Evolutionary conservation across 2,113 vertebrate genomes (phyloP), one percentile per base, ranked within the genome.

Genomic region (Ginglymostoma cirratum): DNA sequence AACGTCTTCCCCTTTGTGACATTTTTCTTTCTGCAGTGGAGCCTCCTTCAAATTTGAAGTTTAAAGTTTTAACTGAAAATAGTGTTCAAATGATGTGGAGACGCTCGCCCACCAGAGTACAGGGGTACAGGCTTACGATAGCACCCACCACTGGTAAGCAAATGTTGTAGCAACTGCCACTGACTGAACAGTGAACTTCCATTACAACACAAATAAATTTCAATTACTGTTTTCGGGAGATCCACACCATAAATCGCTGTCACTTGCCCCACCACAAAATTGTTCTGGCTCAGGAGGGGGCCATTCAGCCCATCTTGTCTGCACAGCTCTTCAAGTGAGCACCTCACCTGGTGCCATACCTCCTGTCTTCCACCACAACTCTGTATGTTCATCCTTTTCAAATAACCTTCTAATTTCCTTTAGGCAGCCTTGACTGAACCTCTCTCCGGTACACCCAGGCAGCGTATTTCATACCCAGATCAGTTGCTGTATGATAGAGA

Each of bases 71-170:
- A 98, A 98, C 98, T 98, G 98, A 99, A 97, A 98, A 97, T 97
- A 98, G 98, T 96, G 99, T 99, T 97, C 98, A 98, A 97, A 99
- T 99, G 99, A 97, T 97, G 96, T 99, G 99, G 99, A 98, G 96
- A 96, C 97, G 97, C 92, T 98, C 99, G 76, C 96, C 65, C 96
- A 98, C 98, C 96, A 97, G 96, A 96, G 98, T 99, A 97, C 97
- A 98, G 96, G 99, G 99, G 97, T 99, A 98, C 97, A 98, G 97
- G 97, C 98, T 99, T 97, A 98, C 98, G 92, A 97, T 99, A 96
- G 98, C 97, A 86, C 98, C 98, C 96, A 97, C 98, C 96, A 97
- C 98, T 97, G 99, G 99, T 99, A 97, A 97, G 98, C 97, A 96
- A 65, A 96, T 34, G 2, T 27, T 70, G 76, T 12, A 23, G 38